Conservation (phyloP, 2,888 invertebrate genomes). For the Oasisia sp. region DNA sequence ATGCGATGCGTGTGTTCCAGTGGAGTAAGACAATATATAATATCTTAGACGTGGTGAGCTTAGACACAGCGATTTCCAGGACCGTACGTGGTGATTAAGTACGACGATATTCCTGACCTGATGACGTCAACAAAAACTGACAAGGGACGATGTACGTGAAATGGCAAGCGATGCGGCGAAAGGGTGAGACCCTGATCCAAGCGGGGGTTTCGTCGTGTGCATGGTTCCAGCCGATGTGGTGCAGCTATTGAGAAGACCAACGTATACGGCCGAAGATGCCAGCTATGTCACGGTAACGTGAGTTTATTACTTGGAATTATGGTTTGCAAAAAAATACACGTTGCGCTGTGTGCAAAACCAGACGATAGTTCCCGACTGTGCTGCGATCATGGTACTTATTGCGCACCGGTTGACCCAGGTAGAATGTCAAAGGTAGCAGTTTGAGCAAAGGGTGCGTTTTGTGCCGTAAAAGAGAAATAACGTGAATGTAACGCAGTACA, state of each 20-base stretch:
- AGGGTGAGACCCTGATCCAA: not conserved
- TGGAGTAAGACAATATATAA: constrained; percentile 3
- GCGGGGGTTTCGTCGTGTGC: not conserved
- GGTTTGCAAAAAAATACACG: not conserved
- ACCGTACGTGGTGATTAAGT: not conserved
- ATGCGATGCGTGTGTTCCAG: not conserved
- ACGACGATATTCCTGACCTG: not conserved
- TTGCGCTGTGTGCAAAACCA: not conserved
- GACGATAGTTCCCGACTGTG: not conserved
- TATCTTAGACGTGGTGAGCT: not conserved
- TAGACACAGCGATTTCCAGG: not conserved
- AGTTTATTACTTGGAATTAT: not conserved
- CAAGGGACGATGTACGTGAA: not conserved
- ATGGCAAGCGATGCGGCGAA: not conserved
- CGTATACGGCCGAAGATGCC: not conserved
- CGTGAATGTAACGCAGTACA: not conserved
- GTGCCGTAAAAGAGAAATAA: not conserved
- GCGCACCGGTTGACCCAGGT: not conserved
- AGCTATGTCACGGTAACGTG: not conserved
- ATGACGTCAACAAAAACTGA: not conserved
- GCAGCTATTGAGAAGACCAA: not conserved
- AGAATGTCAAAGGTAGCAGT: not conserved
- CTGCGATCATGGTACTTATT: not conserved
- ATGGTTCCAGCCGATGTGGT: not conserved
- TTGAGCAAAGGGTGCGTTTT: not conserved